Conservation (phyloP, 2,888 invertebrate genomes). For the Mamestra brassicae region DNA sequence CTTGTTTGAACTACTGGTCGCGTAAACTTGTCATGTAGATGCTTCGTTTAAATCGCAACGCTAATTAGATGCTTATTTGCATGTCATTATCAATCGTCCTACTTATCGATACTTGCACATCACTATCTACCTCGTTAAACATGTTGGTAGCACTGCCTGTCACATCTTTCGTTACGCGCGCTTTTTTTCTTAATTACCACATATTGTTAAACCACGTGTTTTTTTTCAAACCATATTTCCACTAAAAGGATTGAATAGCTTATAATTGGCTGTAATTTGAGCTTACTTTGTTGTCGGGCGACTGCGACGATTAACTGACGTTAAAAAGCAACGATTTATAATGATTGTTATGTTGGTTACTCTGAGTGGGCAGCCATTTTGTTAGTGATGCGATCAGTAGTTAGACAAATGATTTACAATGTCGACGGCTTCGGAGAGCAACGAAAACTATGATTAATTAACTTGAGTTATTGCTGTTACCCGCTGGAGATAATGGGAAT, state of each 20-base stretch:
- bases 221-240: constrained; percentile 82
- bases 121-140: constrained; percentile 81
- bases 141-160: constrained; percentile 85
- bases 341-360: constrained; percentile 80
- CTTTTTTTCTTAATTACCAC: constrained; percentile 88
- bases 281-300: constrained; percentile 86
- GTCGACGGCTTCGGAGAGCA: constrained; percentile 71
- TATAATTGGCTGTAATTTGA: constrained; percentile 91
- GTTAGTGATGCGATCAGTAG: constrained; percentile 80
- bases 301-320: constrained; percentile 83
- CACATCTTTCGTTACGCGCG: constrained; percentile 87
- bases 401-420: constrained; percentile 84
- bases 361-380: constrained; percentile 81
- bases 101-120: constrained; percentile 76
- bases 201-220: constrained; percentile 82
- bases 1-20: constrained; percentile 59
- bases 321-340: constrained; percentile 84
- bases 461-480: constrained; percentile 71
- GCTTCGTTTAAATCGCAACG: constrained; percentile 62
- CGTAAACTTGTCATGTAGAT: constrained; percentile 53
- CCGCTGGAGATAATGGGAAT: constrained; percentile 64
- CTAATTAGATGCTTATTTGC: constrained; percentile 68
- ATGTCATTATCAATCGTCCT: constrained; percentile 67
- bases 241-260: constrained; percentile 89
- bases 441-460: constrained; percentile 84